Conservation (phyloP, 2,797 vertebrate species). For the Danio kyathit region DNA sequence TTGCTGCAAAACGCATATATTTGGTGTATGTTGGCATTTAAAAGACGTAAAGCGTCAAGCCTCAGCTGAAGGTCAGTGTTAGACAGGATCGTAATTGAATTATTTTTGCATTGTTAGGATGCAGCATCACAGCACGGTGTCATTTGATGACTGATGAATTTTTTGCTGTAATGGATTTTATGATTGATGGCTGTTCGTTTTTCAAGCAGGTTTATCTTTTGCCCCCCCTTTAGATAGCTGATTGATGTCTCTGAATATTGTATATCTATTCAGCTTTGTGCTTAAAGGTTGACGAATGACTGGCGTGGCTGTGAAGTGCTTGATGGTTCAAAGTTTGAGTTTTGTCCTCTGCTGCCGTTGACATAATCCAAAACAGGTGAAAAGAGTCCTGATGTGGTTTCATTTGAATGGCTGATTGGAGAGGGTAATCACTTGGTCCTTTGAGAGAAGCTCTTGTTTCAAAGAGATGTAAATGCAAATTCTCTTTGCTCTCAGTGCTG, state of each 20-base stretch:
- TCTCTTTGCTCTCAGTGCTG: constrained; percentile 41
- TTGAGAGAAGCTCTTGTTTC: constrained; percentile 47
- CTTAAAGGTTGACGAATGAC: constrained; percentile 42
- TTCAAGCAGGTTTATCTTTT: constrained; percentile 34
- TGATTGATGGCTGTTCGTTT: constrained; percentile 47
- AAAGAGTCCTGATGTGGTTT: constrained; percentile 29
- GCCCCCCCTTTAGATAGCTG: constrained; percentile 42
- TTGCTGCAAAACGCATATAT: neutral
- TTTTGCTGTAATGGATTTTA: constrained; percentile 33
- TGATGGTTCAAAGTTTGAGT: constrained; percentile 22
- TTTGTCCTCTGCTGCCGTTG: constrained; percentile 8
- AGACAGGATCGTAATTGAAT: constrained; percentile 17
- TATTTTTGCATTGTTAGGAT: constrained; percentile 28
- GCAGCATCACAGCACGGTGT: constrained; percentile 21
- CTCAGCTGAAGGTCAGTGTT: constrained; percentile 13
- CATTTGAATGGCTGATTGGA: constrained; percentile 44
- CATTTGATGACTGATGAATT: constrained; percentile 31
- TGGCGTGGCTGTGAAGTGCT: constrained; percentile 11
- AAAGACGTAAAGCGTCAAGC: neutral
- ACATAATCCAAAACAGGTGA: constrained; percentile 10
- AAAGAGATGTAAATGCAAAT: constrained; percentile 53
- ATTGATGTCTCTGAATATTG: constrained; percentile 44
- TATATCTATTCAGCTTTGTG: constrained; percentile 13
- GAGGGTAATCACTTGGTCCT: constrained; percentile 46
- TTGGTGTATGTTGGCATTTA: constrained; percentile 1